Base-by-base conservation (phyloP, 2,888 invertebrate species). In the Phengaris arion region DNA sequence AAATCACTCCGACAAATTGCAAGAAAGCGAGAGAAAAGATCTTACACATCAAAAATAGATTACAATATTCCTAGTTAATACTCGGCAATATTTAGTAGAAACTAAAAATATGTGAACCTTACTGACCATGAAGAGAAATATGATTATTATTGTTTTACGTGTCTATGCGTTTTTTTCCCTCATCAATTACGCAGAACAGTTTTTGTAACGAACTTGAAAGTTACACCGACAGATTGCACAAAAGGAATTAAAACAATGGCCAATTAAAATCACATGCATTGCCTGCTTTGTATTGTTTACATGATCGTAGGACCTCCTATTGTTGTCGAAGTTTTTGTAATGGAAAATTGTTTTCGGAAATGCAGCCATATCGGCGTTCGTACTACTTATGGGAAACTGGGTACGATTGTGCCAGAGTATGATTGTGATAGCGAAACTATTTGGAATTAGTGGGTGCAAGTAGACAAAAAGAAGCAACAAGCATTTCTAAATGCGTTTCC, bases 201-300 rank as follows among this genome's bases (percentile, higher is more conserved):
- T 64, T 64, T 55, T 68, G 35, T 74, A 64, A 57, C 48, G 73
- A 77, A 73, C 70, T 70, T 22, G 15, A 51, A 70, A 22, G 70
- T 22, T 72, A 22, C 13, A 35, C 52, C 54, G 13, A 52, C 52
- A 15, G 35, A 12, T 72, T 52, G 13, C 52, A 52, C 70, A 72
- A 72, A 72, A 72, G 22, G 72, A 13, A 72, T 72, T 72, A 72
- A 52, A 72, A 52, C 52, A 72, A 72, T 72, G 72, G 15, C 72
- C 72, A 72, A 72, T 72, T 72, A 72, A 72, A 72, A 13, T 72
- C 35, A 72, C 72, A 72, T 54, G 72, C 72, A 52, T 48, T 72
- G 72, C 6, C 54, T 72, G 72, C 72, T 72, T 54, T 72, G 72
- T 72, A 22, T 72, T 72, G 72, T 72, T 72, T 7, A 72, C 35